These are phyloP conservation scores for Sphyrna mokarran DNA, from an alignment of 2,113 vertebrate genomes.

Conservation along the genomic window DNA sequence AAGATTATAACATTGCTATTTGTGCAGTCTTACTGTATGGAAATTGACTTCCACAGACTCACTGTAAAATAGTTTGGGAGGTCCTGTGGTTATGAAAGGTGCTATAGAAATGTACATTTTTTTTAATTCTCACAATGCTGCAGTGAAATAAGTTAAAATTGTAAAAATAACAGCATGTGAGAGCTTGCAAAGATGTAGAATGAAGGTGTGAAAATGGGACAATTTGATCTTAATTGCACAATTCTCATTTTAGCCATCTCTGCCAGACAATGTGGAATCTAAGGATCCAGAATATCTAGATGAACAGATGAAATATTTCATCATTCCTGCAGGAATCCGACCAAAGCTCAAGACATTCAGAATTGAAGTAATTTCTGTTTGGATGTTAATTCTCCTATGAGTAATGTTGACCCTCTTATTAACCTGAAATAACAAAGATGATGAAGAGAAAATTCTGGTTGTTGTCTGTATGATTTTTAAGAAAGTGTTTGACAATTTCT, in stretches of 20 bases:
- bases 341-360: conserved; percentile 77
- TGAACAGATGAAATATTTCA: conserved; percentile 49
- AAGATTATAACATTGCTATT: background rate
- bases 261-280: conserved; percentile 71
- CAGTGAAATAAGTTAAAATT: background rate
- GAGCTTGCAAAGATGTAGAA: background rate
- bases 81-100: background rate
- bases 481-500: no score
- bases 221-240: background rate
- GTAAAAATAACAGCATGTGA: background rate
- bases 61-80: background rate
- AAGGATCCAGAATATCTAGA: conserved; percentile 60
- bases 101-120: background rate
- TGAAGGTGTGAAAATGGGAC: background rate
- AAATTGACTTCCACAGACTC: background rate
- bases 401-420: background rate
- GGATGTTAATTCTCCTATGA: background rate
- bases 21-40: background rate
- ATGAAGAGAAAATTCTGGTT: no score
- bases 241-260: conserved; percentile 57
- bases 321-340: conserved; percentile 73
- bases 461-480: no score
- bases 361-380: conserved; percentile 66
- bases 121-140: background rate
- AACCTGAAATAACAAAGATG: background rate